These are phyloP conservation scores for Ctenicera cuprea DNA, from an alignment of 2,888 invertebrate species.

Conservation along the genomic window DNA sequence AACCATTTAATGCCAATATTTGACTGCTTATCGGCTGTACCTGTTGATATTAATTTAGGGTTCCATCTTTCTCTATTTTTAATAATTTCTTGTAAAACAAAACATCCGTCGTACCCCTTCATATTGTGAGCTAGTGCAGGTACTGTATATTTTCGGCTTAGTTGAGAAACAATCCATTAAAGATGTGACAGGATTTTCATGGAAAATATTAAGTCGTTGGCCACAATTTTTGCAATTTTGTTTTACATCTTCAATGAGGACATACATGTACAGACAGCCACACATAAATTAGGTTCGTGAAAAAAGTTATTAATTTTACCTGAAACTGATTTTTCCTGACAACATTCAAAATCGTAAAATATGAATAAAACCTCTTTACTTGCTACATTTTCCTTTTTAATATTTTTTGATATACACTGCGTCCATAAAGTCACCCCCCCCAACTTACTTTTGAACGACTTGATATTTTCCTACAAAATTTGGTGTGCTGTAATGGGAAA, in stretches of 20 bases:
- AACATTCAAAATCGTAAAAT: constrained; percentile 18
- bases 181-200: not conserved
- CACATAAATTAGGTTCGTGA: constrained; percentile 13
- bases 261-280: no score
- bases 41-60: not conserved
- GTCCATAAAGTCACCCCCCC: no score
- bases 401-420: no score
- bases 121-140: constrained; percentile 3
- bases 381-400: no score
- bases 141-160: not conserved
- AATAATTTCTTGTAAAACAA: not conserved
- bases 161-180: not conserved
- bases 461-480: no score
- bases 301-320: not conserved
- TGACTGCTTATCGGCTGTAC: constrained; percentile 58
- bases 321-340: not conserved
- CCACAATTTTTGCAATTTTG: not conserved
- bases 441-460: no score
- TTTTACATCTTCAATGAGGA: not conserved
- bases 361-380: no score
- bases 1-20: constrained; percentile 29
- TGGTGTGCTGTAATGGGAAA: no score
- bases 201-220: constrained; percentile 1
- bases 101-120: constrained; percentile 14
- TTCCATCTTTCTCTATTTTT: constrained; percentile 1